Evolutionary conservation across 2,888 invertebrate genomes (phyloP).

Genomic region (Thymelicus acteon): DNA sequence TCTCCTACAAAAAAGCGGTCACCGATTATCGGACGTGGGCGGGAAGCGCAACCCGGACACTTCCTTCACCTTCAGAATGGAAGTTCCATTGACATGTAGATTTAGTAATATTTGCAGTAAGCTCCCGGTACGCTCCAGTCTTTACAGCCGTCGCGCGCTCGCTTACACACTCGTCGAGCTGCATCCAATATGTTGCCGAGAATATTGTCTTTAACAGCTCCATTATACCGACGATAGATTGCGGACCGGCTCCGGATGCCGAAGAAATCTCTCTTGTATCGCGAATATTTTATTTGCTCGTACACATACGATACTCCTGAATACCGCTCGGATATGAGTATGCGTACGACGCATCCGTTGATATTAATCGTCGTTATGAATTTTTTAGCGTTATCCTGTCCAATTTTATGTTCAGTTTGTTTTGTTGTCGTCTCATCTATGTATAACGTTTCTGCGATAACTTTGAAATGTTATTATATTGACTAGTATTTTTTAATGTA

Average conservation of each 20-base stretch:
- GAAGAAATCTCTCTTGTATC: conserved; percentile 51
- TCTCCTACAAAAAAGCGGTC: no score
- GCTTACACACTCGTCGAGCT: conserved; percentile 82
- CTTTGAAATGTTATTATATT: no score
- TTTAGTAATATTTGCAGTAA: neutral
- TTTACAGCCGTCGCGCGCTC: conserved; percentile 65
- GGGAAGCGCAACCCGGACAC: no score
- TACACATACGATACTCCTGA: neutral
- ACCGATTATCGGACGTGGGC: no score
- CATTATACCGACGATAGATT: conserved; percentile 75
- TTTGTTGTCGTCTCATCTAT: no score
- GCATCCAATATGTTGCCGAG: conserved; percentile 83
- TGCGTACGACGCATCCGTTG: neutral
- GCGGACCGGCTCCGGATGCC: conserved; percentile 47
- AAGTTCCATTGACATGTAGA: no score
- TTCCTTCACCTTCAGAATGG: no score
- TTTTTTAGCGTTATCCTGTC: neutral
- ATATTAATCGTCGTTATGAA: conserved; percentile 17
- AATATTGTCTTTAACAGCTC: conserved; percentile 84
- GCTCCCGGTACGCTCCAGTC: conserved; percentile 50
- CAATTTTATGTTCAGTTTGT: neutral
- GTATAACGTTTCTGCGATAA: no score
- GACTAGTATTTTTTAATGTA: no score
- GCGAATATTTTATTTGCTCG: conserved; percentile 72
- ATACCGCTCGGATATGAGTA: neutral